Evolutionary conservation across 2,888 invertebrate genomes (phyloP).

Genomic region (Bellardia bayeri): DNA sequence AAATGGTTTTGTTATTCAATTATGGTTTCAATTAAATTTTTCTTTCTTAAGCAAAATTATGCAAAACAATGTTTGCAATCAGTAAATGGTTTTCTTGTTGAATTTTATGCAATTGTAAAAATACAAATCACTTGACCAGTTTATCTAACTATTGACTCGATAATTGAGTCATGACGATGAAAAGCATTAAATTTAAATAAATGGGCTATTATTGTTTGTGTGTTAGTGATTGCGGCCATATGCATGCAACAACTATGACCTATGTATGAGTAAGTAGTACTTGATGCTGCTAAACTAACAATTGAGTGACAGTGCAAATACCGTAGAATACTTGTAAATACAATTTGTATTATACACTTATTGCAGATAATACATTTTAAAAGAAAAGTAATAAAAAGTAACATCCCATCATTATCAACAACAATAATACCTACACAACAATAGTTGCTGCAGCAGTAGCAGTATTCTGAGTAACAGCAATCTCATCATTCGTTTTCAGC

Average conservation of each 20-base stretch:
- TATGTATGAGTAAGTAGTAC: not conserved
- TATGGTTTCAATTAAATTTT: conserved; percentile 61
- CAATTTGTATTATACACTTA: conserved; percentile 58
- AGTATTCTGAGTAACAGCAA: conserved; percentile 36
- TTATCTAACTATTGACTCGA: conserved; percentile 62
- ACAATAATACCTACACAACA: conserved; percentile 20
- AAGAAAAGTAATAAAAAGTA: conserved; percentile 27
- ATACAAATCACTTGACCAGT: conserved; percentile 68
- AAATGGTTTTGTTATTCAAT: conserved; percentile 59
- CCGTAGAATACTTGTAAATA: conserved; percentile 56
- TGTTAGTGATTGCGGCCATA: conserved; percentile 6
- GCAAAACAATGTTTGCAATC: conserved; percentile 38
- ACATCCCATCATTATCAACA: conserved; percentile 52
- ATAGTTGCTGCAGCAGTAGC: conserved; percentile 15
- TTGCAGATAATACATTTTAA: conserved; percentile 37
- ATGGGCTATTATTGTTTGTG: conserved; percentile 56
- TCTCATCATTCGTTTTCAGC: conserved; percentile 33
- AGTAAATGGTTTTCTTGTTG: conserved; percentile 34
- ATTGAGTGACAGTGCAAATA: conserved; percentile 67
- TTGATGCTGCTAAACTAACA: conserved; percentile 58
- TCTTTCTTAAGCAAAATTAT: conserved; percentile 41
- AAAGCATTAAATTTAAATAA: conserved; percentile 66
- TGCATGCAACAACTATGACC: conserved; percentile 19
- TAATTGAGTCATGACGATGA: conserved; percentile 69
- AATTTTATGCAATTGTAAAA: conserved; percentile 30